Evolutionary conservation across 1,140 invertebrate species (phyloP), one percentile per base, ranked within the genome.

Genomic region (Bombus sylvicola): DNA sequence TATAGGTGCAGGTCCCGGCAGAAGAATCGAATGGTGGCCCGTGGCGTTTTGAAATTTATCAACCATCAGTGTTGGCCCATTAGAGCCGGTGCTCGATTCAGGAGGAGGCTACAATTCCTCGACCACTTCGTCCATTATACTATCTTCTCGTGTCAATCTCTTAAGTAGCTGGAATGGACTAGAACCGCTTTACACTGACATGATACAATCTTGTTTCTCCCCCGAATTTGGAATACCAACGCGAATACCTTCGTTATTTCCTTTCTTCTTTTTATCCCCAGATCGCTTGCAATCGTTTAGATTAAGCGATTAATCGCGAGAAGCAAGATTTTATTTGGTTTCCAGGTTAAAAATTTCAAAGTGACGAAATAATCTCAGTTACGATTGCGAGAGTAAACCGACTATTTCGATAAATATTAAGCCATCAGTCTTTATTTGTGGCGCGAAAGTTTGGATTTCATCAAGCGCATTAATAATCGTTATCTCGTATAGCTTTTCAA

Each of bases 131-230:
- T 90, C 89, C 90, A 91, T 91, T 91, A 89, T 87, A 89, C 76
- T 91, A 90, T 91, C 89, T 91, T 71, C 25, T n/a, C 87, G 76
- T 90, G 89, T 90, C 90, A 90, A 91, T 91, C 90, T 91, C 75
- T 87, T 91, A 91, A 91, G 90, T 91, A 91, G 90, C 87, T 80
- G 88, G 87, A 89, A 90, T 77, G 82, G 79, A 87, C 84, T 90
- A 90, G 81, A 76, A 87, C 81, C 86, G 85, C 80, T 90, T 85
- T 75, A 69, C 88, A 84, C 76, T 53, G 66, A 22, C 66, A 59
- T 79, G 89, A 90, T 90, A 90, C 86, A 41, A 90, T 90, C 89
- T 85, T 62, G 71, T 75, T 72, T 85, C 85, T 69, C 72, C 77
- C 75, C 53, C 74, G 80, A 76, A 81, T 81, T 78, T 59, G 74